These are phyloP conservation scores for Tylochromis polylepis DNA, from an alignment of 2,113 vertebrate species.

Conservation along the genomic window DNA sequence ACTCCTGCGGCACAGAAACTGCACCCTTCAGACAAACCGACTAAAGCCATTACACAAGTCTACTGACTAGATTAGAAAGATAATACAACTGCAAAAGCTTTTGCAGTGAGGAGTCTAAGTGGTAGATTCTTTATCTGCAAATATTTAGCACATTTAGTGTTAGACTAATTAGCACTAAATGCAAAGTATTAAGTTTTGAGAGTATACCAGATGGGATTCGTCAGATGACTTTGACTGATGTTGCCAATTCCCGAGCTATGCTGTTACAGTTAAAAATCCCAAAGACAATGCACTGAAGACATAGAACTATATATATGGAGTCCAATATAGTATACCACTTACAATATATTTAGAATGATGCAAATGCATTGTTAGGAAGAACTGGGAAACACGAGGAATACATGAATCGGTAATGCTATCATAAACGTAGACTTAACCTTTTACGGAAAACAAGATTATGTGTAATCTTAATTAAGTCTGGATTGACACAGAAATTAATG, in stretches of 20 bases:
- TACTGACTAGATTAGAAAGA: neutral
- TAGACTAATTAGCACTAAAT: neutral
- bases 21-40: neutral
- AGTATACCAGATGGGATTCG: neutral
- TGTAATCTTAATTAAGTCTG: conserved; percentile 31
- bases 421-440: neutral
- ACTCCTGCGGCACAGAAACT: neutral
- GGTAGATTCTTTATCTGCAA: neutral
- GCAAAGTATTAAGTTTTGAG: neutral
- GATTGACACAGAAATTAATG: conserved; percentile 18
- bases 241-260: neutral
- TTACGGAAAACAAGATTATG: neutral
- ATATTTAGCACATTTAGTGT: neutral
- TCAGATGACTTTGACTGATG: neutral
- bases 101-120: neutral
- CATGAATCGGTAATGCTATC: neutral
- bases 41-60: neutral
- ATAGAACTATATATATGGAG: neutral
- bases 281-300: neutral
- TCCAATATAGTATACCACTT: neutral
- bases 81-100: neutral
- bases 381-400: neutral
- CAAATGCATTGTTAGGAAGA: neutral
- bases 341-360: neutral
- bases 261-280: neutral